Evolutionary conservation across 64 coral and sea anemone species (phyloP), one percentile per base, ranked within the genome.

Genomic region (Porites australiensis): DNA sequence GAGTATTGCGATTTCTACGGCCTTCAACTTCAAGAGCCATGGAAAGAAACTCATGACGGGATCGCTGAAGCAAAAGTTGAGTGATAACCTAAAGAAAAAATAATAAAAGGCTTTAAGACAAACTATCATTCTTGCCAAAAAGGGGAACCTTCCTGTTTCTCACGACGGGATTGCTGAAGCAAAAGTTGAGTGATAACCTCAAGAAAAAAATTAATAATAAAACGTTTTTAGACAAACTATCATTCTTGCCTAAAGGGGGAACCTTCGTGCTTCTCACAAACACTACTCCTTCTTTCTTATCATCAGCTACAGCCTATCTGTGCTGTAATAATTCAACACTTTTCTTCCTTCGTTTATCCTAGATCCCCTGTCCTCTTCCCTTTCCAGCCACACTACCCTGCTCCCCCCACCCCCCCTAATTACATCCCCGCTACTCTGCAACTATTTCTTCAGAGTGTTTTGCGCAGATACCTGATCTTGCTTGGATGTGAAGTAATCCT

Each of bases 401-500:
- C n/a, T n/a, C n/a, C 27, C 27, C 27, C 27, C 27, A 0, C 27
- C 27, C 27, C 27, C 27, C 27, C 27, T 1, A 37, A 37, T 37
- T 37, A 37, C 0, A 37, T 1, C 27, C 27, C 27, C 27, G 27
- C 27, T 37, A 37, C 27, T 37, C 27, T 37, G 1, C 27, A 37
- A 37, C 27, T 37, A 37, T 37, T 37, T n/a, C 5, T 15, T 3
- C 4, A 37, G 6, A 21, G n/a, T 13, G 53, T 37, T 8, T 6
- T 45, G 12, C 52, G 4, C 8, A 74, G 69, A 23, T 9, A 98
- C 96, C 93, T 98, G 93, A 58, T 98, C 96, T 87, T 98, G 96
- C 66, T 98, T 98, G 52, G 96, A 98, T 43, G 94, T 95, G 14
- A 98, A 95, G 81, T 98, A 98, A 49, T 98, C 90, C 66, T 98